Evolutionary conservation across 2,797 vertebrate genomes (phyloP).

Genomic region (Sebastolobus alascanus): DNA sequence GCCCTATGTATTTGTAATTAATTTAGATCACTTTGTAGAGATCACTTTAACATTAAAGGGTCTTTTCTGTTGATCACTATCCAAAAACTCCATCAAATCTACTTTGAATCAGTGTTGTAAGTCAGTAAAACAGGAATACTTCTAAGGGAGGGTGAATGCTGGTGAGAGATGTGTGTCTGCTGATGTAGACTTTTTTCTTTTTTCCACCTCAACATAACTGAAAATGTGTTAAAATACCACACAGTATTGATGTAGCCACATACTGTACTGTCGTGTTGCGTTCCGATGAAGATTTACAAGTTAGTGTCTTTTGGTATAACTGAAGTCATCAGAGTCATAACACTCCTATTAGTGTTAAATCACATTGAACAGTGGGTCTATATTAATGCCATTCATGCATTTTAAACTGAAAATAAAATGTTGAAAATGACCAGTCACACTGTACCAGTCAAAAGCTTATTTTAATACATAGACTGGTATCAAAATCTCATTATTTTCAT

Average conservation of each 20-base stretch:
- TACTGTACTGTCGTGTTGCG: background rate
- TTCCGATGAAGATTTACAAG: background rate
- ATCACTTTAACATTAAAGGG: background rate
- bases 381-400: background rate
- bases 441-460: background rate
- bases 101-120: background rate
- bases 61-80: background rate
- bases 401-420: constrained; percentile 1
- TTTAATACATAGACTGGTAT: background rate
- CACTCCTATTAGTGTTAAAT: background rate
- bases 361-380: background rate
- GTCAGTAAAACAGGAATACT: background rate
- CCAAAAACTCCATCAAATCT: no score
- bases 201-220: background rate
- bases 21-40: no score
- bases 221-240: background rate
- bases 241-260: background rate
- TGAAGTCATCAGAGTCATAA: background rate
- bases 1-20: no score
- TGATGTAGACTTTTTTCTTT: background rate
- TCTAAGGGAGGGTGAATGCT: background rate
- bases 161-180: background rate
- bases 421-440: background rate
- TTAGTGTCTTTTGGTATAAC: background rate
- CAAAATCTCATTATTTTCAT: background rate